Base-by-base conservation (phyloP, 2,113 vertebrate genomes). In the Acinonyx jubatus region DNA sequence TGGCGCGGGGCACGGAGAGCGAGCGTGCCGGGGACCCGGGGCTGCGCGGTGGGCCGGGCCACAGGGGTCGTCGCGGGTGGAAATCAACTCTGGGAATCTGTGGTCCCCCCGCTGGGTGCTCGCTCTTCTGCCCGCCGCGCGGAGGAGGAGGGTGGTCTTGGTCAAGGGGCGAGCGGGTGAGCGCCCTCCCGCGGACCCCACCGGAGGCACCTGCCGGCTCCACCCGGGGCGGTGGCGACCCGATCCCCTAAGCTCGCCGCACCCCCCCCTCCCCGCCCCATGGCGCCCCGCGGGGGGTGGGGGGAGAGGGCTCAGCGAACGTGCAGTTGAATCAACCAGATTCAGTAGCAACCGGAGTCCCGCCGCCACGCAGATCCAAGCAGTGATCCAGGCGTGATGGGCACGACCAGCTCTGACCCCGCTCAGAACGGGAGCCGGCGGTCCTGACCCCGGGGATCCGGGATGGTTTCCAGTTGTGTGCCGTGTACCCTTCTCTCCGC, bases 121-220 rank as follows among this genome's bases (percentile, higher is more conserved):
- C 1, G 1, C 52, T 5, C 48, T 68, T 38, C 7, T 41, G n/a
- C 21, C 48, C n/a, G 38, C 31, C 21, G 5, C 0, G 0, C 41
- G 0, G 1, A 99, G 99, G 99, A 98, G 96, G 94, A 98, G 97
- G 0, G 99, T 99, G 33, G 98, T 99, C 94, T 68, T 99, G 71
- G 98, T 99, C 61, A 99, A 0, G 99, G 99, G 4, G 98, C 99
- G 0, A 99, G 98, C 94, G 98, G 99, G 99, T 99, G 98, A 99
- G 97, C 0, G 4, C 38, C 50, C n/a, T 14, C 52, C 52, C 6
- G 7, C 4, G 19, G 29, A 33, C 23, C 2, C 55, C 21, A 38
- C 4, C 0, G 1, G 4, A 68, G 82, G 45, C 8, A n/a, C n/a
- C 69, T 71, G 18, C n/a, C 1, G 69, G 69, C n/a, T 23, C n/a